Evolutionary conservation across 2,888 invertebrate genomes (phyloP).

Genomic region (Cremastinae sp.): DNA sequence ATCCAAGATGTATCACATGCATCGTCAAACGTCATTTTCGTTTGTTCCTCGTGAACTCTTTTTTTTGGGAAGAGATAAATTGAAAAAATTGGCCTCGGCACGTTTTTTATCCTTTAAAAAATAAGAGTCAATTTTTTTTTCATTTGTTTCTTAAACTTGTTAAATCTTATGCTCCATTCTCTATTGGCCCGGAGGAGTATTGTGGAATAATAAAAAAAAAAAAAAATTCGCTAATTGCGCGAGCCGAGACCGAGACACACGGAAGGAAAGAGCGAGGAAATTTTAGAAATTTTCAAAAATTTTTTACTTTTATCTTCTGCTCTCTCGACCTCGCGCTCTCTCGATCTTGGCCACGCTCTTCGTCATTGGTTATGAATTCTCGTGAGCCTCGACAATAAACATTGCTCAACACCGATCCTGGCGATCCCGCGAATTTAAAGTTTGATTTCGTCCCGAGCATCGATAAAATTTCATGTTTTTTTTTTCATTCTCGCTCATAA

Average conservation of each 20-base stretch:
- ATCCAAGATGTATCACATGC: background rate
- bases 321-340: conserved; percentile 23
- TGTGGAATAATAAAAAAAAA: no score
- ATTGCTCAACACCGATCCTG: background rate
- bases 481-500: conserved; percentile 10
- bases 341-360: conserved; percentile 5
- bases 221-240: background rate
- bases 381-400: conserved; percentile 47
- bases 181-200: background rate
- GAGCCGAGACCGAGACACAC: background rate
- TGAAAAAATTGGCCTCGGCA: background rate
- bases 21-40: conserved; percentile 26
- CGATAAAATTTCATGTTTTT: background rate
- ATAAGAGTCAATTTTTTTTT: background rate
- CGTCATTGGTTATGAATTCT: conserved; percentile 39
- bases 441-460: conserved; percentile 21
- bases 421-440: background rate
- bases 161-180: background rate
- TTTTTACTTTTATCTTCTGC: background rate
- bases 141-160: conserved; percentile 4
- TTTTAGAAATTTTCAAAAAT: background rate
- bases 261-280: no score
- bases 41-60: background rate
- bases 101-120: background rate
- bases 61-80: background rate